These are phyloP conservation scores for Anoncus sp. DNA, from an alignment of 2,888 invertebrate genomes.

Conservation along the genomic window DNA sequence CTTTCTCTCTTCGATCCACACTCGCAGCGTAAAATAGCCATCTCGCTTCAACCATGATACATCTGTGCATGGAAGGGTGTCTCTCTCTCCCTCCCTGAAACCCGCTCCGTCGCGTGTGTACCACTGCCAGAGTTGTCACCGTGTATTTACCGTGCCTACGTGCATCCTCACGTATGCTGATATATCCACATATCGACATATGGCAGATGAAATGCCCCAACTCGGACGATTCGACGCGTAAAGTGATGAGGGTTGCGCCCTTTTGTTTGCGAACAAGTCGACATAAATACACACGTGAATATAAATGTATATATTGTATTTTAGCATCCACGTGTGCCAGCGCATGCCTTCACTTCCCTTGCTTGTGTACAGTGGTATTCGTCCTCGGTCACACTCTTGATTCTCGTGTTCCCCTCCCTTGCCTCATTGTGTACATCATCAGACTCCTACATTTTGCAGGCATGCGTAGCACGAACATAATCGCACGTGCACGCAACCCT, in stretches of 20 bases:
- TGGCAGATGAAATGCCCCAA: not conserved
- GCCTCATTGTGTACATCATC: not conserved
- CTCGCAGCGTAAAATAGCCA: slow-evolving; percentile 61
- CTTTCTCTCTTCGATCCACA: slow-evolving; percentile 54
- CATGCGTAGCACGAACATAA: slow-evolving; percentile 39
- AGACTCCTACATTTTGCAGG: not conserved
- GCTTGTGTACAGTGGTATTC: slow-evolving; percentile 21
- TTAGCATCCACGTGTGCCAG: slow-evolving; percentile 47
- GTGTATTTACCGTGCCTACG: slow-evolving; percentile 50
- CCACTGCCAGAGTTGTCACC: slow-evolving; percentile 45
- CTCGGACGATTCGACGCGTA: not conserved
- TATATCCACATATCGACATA: slow-evolving; percentile 21
- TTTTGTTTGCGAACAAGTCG: not conserved
- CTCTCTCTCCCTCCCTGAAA: slow-evolving; percentile 16
- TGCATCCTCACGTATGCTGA: slow-evolving; percentile 49
- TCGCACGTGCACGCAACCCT: slow-evolving; percentile 51
- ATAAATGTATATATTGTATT: slow-evolving; percentile 19
- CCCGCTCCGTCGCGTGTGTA: slow-evolving; percentile 45
- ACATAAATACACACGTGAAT: slow-evolving; percentile 2
- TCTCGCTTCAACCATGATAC: slow-evolving; percentile 61
- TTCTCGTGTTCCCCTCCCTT: slow-evolving; percentile 2
- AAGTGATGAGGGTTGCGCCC: not conserved
- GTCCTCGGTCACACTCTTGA: slow-evolving; percentile 31
- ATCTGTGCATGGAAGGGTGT: slow-evolving; percentile 21
- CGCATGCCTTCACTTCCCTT: slow-evolving; percentile 22